Percentiles rank a stretch among this genome's conserved stretches.
Conservation (phyloP, 2,797 vertebrate genomes). For the Artibeus lituratus region DNA sequence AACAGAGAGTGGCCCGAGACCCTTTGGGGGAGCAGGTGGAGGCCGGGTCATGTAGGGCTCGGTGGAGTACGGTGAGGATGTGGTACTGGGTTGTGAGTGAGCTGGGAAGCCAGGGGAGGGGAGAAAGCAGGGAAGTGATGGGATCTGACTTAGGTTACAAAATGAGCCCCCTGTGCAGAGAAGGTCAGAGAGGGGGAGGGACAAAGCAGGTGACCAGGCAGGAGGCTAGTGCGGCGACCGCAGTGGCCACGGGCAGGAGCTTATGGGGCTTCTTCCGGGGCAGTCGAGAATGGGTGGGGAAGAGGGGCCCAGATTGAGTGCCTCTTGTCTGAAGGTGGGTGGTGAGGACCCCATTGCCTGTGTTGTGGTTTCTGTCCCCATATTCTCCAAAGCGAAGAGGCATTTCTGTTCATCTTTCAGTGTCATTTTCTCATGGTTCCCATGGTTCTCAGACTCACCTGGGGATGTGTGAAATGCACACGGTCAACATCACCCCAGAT, state of each 20-base stretch:
- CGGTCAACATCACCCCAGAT: not conserved
- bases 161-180: not conserved
- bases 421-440: not conserved
- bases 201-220: not conserved
- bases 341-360: rapidly evolving
- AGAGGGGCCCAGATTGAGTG: not conserved
- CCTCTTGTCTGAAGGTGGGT: too few species aligned
- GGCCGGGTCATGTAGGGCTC: not conserved
- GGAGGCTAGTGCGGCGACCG: too few species aligned
- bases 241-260: not conserved
- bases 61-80: rapidly evolving
- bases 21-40: not conserved
- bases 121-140: not conserved
- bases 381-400: not conserved
- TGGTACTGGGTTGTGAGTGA: not conserved
- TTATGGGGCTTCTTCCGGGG: not conserved
- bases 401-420: not conserved
- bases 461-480: not conserved
- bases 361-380: not conserved
- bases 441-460: not conserved
- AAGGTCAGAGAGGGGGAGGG: rapidly evolving
- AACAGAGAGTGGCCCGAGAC: not conserved
- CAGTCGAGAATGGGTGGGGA: not conserved
- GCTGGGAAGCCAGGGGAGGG: not conserved
- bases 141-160: not conserved